Base-by-base conservation (phyloP, 1,140 invertebrate genomes). In the Hyles euphorbiae region DNA sequence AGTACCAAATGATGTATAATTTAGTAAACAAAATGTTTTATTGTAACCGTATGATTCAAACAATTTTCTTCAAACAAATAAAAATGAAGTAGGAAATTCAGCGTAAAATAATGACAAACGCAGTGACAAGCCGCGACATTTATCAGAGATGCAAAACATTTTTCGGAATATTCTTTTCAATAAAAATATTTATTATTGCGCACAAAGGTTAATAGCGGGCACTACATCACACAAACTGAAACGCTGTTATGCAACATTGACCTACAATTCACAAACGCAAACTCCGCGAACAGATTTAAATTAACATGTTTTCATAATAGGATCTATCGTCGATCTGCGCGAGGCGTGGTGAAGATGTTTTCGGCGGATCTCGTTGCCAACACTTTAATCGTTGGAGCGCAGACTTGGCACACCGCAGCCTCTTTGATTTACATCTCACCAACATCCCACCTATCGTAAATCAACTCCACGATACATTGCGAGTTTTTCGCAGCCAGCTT, bases 401-500 rank as follows among this genome's bases (percentile, higher is more conserved):
- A 62, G 68, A 70, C 62, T 85, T 87, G 84, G 84, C 84, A 85
- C 58, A 70, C 67, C 73, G 64, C 72, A 58, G 54, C 53, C 61
- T 59, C 70, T 83, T 79, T 87, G 82, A 87, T 87, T 85, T 87
- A 85, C 74, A 79, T 81, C 80, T 83, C 81, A 85, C 75, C 81
- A 83, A 74, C 71, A 73, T 71, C 66, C 71, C 76, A 75, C 72
- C 72, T 67, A 71, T 75, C 66, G 76, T 82, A 82, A 73, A 78
- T 82, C 74, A 69, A 44, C 43, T 58, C 64, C 58, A 54, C 65
- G 62, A 67, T 76, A 66, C 76, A 72, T 74, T 74, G 74, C 47
- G 51, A 60, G 49, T 61, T 5, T 22, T 40, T 40, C 36, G 8
- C 5, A 40, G 36, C 36, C 36, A 40, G 36, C 36, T 40, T 8